A percentile compares a stretch with the other conserved stretches of the same genome.
These are phyloP conservation scores for Tangara arthus DNA, from an alignment of 2,797 vertebrate genomes.

Conservation along the genomic window DNA sequence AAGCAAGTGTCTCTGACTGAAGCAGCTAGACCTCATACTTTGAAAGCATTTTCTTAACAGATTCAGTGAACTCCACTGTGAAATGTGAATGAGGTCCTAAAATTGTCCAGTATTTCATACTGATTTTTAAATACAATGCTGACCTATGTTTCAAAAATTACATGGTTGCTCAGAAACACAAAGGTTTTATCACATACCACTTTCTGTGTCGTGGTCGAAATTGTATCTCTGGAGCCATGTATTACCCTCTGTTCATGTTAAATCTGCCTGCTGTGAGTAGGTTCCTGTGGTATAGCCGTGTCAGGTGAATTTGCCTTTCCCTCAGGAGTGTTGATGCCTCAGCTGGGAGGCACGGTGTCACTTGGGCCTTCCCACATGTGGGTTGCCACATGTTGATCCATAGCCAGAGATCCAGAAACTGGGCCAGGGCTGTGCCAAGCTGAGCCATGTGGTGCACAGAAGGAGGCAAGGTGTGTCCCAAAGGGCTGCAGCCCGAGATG, in stretches of 20 bases:
- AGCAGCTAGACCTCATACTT: neutral
- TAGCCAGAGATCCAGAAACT: neutral
- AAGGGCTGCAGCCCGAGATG: fast-evolving
- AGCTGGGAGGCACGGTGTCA: neutral
- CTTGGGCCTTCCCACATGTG: neutral
- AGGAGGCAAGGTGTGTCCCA: neutral
- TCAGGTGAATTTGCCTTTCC: neutral
- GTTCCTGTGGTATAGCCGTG: neutral
- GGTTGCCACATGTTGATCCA: fast-evolving
- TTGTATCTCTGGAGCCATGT: fast-evolving
- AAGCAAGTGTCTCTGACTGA: neutral
- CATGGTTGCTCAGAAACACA: neutral
- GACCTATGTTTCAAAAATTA: neutral
- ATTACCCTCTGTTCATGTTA: neutral
- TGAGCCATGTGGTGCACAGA: neutral
- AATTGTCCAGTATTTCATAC: neutral
- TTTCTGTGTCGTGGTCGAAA: neutral
- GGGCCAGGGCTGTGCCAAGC: neutral
- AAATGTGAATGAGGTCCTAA: neutral
- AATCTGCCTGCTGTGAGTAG: neutral
- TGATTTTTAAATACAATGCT: neutral
- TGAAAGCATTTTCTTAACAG: neutral
- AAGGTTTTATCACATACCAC: neutral
- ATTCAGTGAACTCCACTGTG: neutral
- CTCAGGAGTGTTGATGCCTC: neutral